Evolutionary conservation across 2,113 vertebrate species (phyloP).

Genomic region (Uria aalge): DNA sequence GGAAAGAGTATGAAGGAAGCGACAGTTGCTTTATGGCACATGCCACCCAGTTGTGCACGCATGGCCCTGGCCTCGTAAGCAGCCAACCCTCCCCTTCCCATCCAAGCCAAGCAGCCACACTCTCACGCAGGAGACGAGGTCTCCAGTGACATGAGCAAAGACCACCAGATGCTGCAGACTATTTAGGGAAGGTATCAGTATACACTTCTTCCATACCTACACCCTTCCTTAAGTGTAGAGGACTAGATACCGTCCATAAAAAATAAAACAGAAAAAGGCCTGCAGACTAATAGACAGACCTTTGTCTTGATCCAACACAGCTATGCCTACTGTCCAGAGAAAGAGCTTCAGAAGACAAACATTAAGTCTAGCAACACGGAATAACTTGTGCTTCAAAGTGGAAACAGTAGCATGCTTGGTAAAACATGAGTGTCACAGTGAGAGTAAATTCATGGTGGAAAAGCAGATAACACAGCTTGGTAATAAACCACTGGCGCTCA

Average conservation of each 20-base stretch:
- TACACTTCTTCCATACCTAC: background rate
- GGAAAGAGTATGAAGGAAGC: background rate
- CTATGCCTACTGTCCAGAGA: background rate
- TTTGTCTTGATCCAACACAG: background rate
- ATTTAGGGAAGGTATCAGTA: background rate
- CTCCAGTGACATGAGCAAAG: background rate
- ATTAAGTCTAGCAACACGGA: background rate
- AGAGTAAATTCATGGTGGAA: background rate
- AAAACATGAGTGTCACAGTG: background rate
- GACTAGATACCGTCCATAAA: background rate
- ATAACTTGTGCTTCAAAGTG: background rate
- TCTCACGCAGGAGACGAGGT: accelerated
- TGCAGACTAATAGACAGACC: background rate
- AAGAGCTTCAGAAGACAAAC: background rate
- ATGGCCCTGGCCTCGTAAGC: background rate
- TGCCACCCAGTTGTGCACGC: background rate
- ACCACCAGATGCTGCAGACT: background rate
- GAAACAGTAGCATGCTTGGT: background rate
- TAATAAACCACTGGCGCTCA: background rate
- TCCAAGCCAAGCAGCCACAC: background rate
- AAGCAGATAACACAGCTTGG: background rate
- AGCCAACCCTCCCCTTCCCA: background rate
- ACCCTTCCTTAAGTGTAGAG: background rate
- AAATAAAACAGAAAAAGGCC: background rate
- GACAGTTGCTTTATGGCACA: background rate